Base-by-base conservation (phyloP, 2,113 vertebrate genomes). In the Lipotes vexillifer region DNA sequence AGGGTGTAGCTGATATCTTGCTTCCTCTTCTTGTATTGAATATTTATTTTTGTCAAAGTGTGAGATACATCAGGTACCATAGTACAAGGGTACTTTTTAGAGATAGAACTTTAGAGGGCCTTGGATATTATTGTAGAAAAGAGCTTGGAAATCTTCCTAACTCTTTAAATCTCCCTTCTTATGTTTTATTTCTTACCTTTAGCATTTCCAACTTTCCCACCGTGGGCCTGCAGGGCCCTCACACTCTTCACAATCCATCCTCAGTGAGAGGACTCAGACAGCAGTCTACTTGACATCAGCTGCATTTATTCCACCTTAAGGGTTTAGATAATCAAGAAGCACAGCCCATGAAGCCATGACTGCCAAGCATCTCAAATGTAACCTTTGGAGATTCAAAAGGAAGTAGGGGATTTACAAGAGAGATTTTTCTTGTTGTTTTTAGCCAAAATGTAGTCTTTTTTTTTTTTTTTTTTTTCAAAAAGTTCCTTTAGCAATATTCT, bases 121-220 rank as follows among this genome's bases (percentile, higher is more conserved):
- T 38, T 98, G 96, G 90, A 5, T 96, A 38, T 59, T 96, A 77
- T 95, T 97, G 93, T 94, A 0, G 94, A 78, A 78, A 87, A 65
- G 81, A 80, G 57, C 31, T 77, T 88, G 20, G 87, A 44, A 94
- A 15, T 85, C 66, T 95, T 94, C 63, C 21, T 46, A 90, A 57
- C 69, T 63, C 72, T 6, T n/a, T 0, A 27, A 97, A 88, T 96
- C 94, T 96, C 97, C 87, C 98, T 98, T 41, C 29, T 88, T 78
- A n/a, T 12, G 21, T 85, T 96, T 88, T 31, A 84, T 68, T 96
- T 81, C 63, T 78, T 71, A 10, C 41, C 72, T 97, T 38, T 85
- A 36, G 27, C 59, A 80, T 97, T 95, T 94, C 5, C 27, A 46
- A 0, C 36, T 52, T 23, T 83, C 90, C 41, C n/a, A 4, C 38